A percentile compares a stretch with the other conserved stretches of the same genome.
Conservation (phyloP, 2,888 invertebrate genomes). For the Lingula anatina region DNA sequence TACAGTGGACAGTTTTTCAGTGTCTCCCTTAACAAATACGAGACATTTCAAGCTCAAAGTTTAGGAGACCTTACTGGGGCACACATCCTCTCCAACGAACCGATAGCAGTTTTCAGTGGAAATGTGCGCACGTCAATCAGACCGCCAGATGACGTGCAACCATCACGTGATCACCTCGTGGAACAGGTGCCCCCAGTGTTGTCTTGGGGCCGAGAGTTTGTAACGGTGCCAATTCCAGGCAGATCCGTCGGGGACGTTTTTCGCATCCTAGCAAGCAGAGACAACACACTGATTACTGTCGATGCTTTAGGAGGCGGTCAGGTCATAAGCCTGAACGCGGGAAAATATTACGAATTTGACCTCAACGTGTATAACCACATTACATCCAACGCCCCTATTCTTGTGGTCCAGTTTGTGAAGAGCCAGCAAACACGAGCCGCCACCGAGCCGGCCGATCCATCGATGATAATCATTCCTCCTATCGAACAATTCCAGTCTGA, state of each 20-base stretch:
- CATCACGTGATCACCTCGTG: slow-evolving; percentile 19
- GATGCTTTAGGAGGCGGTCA: too few species aligned
- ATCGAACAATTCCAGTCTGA: slow-evolving; percentile 30
- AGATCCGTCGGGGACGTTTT: slow-evolving; percentile 14
- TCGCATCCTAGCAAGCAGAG: slow-evolving; percentile 3
- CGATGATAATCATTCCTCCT: slow-evolving; percentile 28
- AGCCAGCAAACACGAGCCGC: slow-evolving; percentile 19
- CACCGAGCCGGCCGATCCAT: slow-evolving; percentile 23
- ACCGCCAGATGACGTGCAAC: slow-evolving; percentile 7
- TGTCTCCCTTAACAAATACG: slow-evolving; percentile 1
- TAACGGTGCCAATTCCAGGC: slow-evolving; percentile 14
- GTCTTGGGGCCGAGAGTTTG: slow-evolving; percentile 17
- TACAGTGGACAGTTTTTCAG: neutral
- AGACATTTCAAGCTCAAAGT: slow-evolving; percentile 6
- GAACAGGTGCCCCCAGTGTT: slow-evolving; percentile 15
- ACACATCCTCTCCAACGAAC: slow-evolving; percentile 7
- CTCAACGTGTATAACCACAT: too few species aligned
- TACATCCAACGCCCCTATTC: slow-evolving; percentile 14
- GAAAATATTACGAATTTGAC: too few species aligned
- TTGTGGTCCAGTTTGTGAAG: slow-evolving; percentile 20
- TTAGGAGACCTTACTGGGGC: slow-evolving; percentile 15
- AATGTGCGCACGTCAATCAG: slow-evolving; percentile 13
- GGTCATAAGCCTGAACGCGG: too few species aligned
- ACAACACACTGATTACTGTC: too few species aligned
- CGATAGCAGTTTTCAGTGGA: slow-evolving; percentile 17